Evolutionary conservation across 92 coral and sea anemone species (phyloP), one percentile per base, ranked within the genome.

Genomic region (Paramuricea clavata): DNA sequence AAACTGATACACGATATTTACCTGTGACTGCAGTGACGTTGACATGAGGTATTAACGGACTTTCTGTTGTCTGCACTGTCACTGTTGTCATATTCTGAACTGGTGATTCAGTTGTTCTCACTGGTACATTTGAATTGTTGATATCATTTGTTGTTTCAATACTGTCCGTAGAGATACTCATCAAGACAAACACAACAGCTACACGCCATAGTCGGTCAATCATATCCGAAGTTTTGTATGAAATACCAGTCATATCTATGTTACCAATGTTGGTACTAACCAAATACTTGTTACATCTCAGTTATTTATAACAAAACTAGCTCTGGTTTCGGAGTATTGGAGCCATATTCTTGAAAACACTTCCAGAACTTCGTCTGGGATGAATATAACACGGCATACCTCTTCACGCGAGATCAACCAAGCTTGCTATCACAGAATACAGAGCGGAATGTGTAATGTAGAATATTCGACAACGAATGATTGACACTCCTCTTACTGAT

Each of bases 351-450:
- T 72, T 39, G 28, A 1, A 23, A 47, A 69, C 75, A 69, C 52
- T 47, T 23, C 6, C 49, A 2, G 13, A 41, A 74, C 26, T 10
- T 65, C 16, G 28, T 65, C 72, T 25, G 22, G 28, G 22, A 39
- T 27, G n/a, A 33, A 12, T 31, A 16, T 33, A 28, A 65, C 41
- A 27, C 72, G 39, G 23, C 72, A 65, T 60, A 60, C 25, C 19
- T 74, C 81, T 74, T 74, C 81, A 74, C 81, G 81, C 81, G 57
- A 74, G 60, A 52, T 22, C 41, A 49, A 49, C 81, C 81, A 74
- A 12, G 81, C 60, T 31, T 74, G 39, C 41, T 39, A 27, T 41
- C 11, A 39, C 0, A 36, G 56, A 12, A 72, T 17, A 26, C 25
- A 39, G 10, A 10, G 5, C 44, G 10, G 22, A 30, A 2, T 67